Conservation (phyloP, 1,140 invertebrate genomes). For the Rhyzopertha dominica region DNA sequence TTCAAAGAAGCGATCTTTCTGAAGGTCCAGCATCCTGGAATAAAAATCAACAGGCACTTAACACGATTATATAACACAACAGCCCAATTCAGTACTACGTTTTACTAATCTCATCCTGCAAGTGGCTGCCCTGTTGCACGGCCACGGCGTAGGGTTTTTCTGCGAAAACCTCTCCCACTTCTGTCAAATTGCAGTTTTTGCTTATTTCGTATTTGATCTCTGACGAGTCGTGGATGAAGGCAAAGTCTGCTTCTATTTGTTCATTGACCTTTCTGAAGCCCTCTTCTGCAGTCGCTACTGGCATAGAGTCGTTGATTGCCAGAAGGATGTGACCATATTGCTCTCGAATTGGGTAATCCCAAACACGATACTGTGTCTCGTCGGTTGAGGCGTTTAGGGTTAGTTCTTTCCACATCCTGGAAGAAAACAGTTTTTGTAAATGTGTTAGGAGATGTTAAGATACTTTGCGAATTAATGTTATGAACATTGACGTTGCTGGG, state of each 20-base stretch:
- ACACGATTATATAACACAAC: too few species aligned
- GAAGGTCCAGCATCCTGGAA: conserved; percentile 69
- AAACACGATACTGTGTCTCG: conserved; percentile 74
- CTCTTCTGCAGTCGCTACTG: conserved; percentile 60
- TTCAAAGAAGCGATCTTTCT: conserved; percentile 82
- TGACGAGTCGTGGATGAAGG: conserved; percentile 83
- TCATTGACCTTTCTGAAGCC: conserved; percentile 71
- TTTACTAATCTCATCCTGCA: conserved; percentile 74
- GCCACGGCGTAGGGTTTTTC: conserved; percentile 85
- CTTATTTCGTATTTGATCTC: conserved; percentile 80
- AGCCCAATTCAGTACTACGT: conserved; percentile 49
- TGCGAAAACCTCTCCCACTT: conserved; percentile 83
- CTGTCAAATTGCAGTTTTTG: conserved; percentile 76
- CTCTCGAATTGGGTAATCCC: conserved; percentile 90
- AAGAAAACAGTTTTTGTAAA: conserved; percentile 15
- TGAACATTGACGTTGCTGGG: too few species aligned
- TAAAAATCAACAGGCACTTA: conserved; percentile 9
- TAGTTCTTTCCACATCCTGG: conserved; percentile 83
- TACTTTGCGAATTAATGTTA: too few species aligned
- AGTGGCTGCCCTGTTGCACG: conserved; percentile 77
- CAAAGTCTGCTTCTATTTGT: conserved; percentile 75
- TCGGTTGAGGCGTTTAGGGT: conserved; percentile 73
- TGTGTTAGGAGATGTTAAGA: background rate
- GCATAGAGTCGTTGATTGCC: conserved; percentile 73
- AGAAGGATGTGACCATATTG: conserved; percentile 83